Conservation (phyloP, 2,888 invertebrate genomes). For the Heliconius ethilla region DNA sequence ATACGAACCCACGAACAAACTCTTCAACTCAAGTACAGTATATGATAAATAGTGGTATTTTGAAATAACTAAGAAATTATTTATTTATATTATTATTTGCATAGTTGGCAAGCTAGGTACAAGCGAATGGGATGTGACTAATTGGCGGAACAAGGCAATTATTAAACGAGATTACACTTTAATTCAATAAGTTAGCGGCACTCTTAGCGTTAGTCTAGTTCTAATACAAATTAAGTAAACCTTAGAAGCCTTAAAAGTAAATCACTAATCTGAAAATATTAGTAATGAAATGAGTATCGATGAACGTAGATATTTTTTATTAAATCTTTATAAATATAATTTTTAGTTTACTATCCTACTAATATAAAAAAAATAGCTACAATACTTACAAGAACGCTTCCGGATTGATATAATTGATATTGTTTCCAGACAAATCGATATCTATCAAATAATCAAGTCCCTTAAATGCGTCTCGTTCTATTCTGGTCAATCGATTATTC, state of each 20-base stretch:
- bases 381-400: slow-evolving; percentile 84
- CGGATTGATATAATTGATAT: slow-evolving; percentile 84
- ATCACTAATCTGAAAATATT: background rate
- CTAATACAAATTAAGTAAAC: background rate
- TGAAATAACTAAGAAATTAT: background rate
- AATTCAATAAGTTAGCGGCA: slow-evolving; percentile 2
- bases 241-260: slow-evolving; percentile 8
- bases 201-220: background rate
- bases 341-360: background rate
- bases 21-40: background rate
- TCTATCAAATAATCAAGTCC: slow-evolving; percentile 86
- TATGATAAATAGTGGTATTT: background rate
- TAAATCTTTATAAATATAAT: background rate
- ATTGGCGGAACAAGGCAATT: slow-evolving; percentile 12
- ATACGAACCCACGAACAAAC: background rate
- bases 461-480: slow-evolving; percentile 83
- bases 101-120: background rate
- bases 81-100: background rate
- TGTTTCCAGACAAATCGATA: slow-evolving; percentile 86
- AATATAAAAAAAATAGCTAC: background rate
- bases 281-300: background rate
- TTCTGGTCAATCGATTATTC: slow-evolving; percentile 83
- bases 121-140: background rate
- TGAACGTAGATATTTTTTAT: background rate
- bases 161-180: slow-evolving; percentile 26